Percentiles rank a stretch among this genome's conserved stretches.
Evolutionary conservation across 2,888 invertebrate species (phyloP).

Genomic region (Hoplodrina blanda): DNA sequence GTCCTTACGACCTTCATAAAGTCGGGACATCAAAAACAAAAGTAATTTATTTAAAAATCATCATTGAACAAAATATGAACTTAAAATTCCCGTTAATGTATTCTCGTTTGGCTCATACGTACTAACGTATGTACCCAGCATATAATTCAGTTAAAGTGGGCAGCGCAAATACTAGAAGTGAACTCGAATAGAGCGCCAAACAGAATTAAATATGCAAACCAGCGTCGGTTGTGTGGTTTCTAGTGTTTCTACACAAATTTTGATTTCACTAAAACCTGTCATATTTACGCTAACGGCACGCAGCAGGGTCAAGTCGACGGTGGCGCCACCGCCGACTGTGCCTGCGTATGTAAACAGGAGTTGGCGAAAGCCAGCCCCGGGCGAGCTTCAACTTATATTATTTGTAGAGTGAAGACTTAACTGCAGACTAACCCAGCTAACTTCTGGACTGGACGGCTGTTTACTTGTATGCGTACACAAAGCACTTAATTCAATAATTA

Average conservation of each 20-base stretch:
- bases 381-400: constrained; percentile 77
- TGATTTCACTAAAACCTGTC: constrained; percentile 79
- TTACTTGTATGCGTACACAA: constrained; percentile 57
- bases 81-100: constrained; percentile 63
- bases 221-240: constrained; percentile 66
- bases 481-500: constrained; percentile 40
- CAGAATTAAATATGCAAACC: constrained; percentile 70
- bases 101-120: constrained; percentile 37
- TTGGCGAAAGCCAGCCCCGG: constrained; percentile 76
- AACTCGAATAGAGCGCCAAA: constrained; percentile 55
- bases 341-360: constrained; percentile 76
- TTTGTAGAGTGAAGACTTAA: constrained; percentile 77
- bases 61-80: constrained; percentile 59
- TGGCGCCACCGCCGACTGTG: constrained; percentile 71
- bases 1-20: neutral
- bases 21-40: constrained; percentile 14
- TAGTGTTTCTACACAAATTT: constrained; percentile 71
- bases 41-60: constrained; percentile 19
- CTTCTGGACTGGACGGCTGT: constrained; percentile 70
- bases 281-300: constrained; percentile 70
- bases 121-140: constrained; percentile 44
- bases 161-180: constrained; percentile 59
- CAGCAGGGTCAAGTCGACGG: constrained; percentile 47
- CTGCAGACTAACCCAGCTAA: constrained; percentile 77
- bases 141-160: constrained; percentile 61